Percentiles rank a stretch among this genome's conserved stretches.
Conservation (phyloP, 2,113 vertebrate genomes). For the Sapayoa aenigma region DNA sequence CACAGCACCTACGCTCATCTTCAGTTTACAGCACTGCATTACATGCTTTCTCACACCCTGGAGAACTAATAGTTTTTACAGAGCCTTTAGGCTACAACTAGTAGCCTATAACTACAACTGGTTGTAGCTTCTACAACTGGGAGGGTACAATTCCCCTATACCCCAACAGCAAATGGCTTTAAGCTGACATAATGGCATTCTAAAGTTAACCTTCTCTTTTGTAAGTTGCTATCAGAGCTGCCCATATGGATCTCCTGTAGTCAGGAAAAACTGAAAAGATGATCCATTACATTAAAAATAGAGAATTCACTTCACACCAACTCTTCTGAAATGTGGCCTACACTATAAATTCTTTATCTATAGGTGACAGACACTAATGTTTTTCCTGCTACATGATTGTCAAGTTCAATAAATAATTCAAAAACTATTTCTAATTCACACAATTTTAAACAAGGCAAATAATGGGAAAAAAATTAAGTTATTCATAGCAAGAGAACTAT, state of each 20-base stretch:
- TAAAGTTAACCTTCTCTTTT: not conserved
- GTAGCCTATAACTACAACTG: not conserved
- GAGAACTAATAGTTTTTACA: not conserved
- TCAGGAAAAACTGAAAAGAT: not conserved
- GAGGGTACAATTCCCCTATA: not conserved
- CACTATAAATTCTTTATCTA: not conserved
- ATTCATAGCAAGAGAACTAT: not conserved
- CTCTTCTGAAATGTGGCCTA: not conserved
- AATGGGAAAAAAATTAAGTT: not conserved
- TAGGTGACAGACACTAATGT: not conserved
- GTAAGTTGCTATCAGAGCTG: not conserved
- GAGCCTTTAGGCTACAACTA: not conserved
- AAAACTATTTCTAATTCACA: not conserved
- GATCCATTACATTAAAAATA: not conserved
- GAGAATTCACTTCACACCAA: not conserved
- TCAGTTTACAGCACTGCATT: not conserved
- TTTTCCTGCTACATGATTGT: not conserved
- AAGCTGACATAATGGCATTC: not conserved
- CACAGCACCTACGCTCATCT: not conserved
- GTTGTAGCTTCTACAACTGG: not conserved
- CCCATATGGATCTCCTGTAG: not conserved
- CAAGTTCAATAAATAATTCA: not conserved
- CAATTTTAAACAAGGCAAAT: not conserved
- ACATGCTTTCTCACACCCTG: not conserved
- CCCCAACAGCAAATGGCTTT: not conserved